These are phyloP conservation scores for Notothenia rossii DNA, from an alignment of 2,113 vertebrate species.

Conservation along the genomic window DNA sequence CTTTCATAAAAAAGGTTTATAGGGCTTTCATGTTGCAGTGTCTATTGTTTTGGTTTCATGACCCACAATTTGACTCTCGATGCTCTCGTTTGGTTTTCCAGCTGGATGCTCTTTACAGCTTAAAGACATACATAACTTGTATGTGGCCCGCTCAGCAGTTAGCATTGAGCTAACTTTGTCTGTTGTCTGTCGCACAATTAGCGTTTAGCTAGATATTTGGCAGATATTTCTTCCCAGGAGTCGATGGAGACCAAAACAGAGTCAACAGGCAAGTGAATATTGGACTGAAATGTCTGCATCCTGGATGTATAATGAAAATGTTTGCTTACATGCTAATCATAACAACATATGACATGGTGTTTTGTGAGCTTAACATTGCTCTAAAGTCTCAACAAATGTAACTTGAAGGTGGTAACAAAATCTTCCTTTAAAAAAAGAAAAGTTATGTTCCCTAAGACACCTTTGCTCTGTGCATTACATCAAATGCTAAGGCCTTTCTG, in stretches of 20 bases:
- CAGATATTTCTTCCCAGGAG: neutral
- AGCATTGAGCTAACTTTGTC: neutral
- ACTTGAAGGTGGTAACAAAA: neutral
- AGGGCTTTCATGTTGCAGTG: too few species aligned
- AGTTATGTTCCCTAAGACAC: neutral
- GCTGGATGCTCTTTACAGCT: neutral
- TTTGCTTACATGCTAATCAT: too few species aligned
- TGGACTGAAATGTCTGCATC: too few species aligned
- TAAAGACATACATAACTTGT: neutral
- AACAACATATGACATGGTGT: neutral
- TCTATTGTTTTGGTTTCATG: neutral
- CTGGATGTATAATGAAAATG: neutral
- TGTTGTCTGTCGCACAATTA: too few species aligned
- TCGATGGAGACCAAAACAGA: neutral
- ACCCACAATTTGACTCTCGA: neutral
- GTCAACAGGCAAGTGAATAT: neutral
- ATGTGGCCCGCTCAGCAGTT: neutral
- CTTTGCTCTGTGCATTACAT: neutral
- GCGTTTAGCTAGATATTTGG: neutral
- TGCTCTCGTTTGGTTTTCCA: neutral
- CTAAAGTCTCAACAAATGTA: neutral
- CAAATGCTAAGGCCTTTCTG: neutral
- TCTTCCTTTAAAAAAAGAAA: neutral
- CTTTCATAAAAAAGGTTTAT: too few species aligned
- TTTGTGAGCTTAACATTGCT: neutral